Base-by-base conservation (phyloP, 2,888 invertebrate genomes). In the Morpho deidamia region DNA sequence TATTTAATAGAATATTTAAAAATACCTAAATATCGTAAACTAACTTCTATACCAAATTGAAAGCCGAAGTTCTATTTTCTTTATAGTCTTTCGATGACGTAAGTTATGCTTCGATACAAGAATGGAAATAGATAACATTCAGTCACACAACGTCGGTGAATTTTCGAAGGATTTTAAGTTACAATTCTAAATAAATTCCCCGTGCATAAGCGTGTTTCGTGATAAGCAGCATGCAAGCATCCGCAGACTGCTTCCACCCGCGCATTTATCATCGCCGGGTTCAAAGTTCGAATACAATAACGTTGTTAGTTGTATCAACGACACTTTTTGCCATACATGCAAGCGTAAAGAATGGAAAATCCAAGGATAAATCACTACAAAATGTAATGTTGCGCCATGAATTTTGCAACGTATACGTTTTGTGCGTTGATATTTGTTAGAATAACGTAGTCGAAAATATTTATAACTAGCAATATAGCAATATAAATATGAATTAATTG, bases 271-370 rank as follows among this genome's bases (percentile, higher is more conserved):
- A 81, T 69, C 60, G 58, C 57, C 53, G 73, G 73, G 83, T 81
- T 77, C 82, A 83, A 83, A 83, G 83, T 81, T 74, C 76, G 66
- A 69, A 74, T 70, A 81, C 76, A 78, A 78, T 71, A 66, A 66
- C 63, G 64, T 70, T 65, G 67, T 65, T 70, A 66, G 66, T 65
- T 64, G 56, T 63, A 66, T 52, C 58, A 64, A 61, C 61, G 66
- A 69, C 60, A 64, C 55, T 65, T 68, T 67, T 68, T 62, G 49
- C 32, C 10, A 35, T 50, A 57, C 54, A 50, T 38, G 53, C 51
- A 45, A 45, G 46, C 50, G 51, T 46, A 56, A 54, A 54, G 51
- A 59, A 59, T 41, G 57, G 41, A 44, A 59, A 52, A 56, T 56
- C 41, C 57, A 37, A 11, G 46, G 40, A 57, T 59, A 57, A 55